phyloP scores from a whole-genome alignment of 2,888 invertebrate species.

The Drosophila limbata region DNA sequence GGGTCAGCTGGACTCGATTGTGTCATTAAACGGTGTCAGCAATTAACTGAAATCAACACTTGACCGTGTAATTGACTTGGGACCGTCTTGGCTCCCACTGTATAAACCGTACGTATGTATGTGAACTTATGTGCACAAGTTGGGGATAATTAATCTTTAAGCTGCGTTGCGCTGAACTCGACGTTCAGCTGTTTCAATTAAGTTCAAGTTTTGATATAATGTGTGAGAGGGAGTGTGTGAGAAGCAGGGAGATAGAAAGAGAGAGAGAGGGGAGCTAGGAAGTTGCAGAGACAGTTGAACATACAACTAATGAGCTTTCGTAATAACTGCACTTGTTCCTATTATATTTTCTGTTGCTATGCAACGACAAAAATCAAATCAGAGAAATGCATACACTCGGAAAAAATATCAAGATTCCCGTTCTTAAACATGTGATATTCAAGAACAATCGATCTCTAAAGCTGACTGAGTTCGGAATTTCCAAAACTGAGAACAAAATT shows the following conservation, averaged over 20 bases:
- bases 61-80: constrained; percentile 51
- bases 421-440: no score
- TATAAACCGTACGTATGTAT: not conserved
- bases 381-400: not conserved
- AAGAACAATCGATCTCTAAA: no score
- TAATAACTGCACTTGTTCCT: constrained; percentile 20
- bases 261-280: no score
- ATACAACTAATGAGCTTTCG: constrained; percentile 35
- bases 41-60: constrained; percentile 76
- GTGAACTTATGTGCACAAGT: constrained; percentile 21
- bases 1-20: constrained; percentile 40
- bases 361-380: not conserved
- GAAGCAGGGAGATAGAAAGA: not conserved
- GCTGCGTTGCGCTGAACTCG: constrained; percentile 28
- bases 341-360: constrained; percentile 10
- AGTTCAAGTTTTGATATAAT: constrained; percentile 11
- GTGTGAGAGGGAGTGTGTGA: not conserved
- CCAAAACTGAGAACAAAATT: no score
- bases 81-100: constrained; percentile 18
- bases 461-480: no score
- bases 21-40: constrained; percentile 61
- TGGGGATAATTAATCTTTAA: constrained; percentile 69
- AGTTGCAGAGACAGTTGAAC: not conserved
- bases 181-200: constrained; percentile 62
- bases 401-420: no score